Percentiles rank a stretch among this genome's conserved stretches.
Evolutionary conservation across 2,888 invertebrate genomes (phyloP).

Genomic region (Chymomyza amoena): DNA sequence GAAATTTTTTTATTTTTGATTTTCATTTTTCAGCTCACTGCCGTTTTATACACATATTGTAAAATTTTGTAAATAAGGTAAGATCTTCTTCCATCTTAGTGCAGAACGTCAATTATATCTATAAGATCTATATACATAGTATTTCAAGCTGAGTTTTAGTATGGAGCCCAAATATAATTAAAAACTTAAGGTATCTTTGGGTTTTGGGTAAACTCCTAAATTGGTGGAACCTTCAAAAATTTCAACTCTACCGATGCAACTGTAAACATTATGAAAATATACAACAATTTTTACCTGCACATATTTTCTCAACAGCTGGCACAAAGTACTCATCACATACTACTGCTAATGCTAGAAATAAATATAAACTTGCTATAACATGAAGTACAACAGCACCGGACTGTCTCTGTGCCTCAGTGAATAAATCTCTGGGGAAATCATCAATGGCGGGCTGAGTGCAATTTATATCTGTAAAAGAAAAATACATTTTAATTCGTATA

Average conservation of each 20-base stretch:
- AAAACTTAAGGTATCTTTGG: too few species aligned
- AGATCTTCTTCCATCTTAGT: too few species aligned
- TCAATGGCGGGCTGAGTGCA: conserved; percentile 91
- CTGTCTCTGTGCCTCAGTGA: conserved; percentile 87
- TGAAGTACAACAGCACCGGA: conserved; percentile 90
- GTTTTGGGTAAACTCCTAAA: too few species aligned
- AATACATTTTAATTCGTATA: neutral
- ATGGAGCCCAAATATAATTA: too few species aligned
- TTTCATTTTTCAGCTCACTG: too few species aligned
- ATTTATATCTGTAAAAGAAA: conserved; percentile 79
- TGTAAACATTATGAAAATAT: neutral
- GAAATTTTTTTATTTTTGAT: too few species aligned
- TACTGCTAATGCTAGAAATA: conserved; percentile 91
- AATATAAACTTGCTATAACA: conserved; percentile 88
- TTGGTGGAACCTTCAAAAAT: too few species aligned
- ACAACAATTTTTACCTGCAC: conserved; percentile 83
- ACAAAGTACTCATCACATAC: conserved; percentile 97
- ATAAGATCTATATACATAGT: too few species aligned
- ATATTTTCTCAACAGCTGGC: conserved; percentile 92
- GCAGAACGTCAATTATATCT: too few species aligned
- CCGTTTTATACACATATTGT: too few species aligned
- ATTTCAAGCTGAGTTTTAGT: too few species aligned
- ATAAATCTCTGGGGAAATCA: conserved; percentile 91
- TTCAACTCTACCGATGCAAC: neutral
- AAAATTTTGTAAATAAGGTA: too few species aligned